A percentile compares a stretch with the other conserved stretches of the same genome.
phyloP scores from a whole-genome alignment of 2,113 vertebrate genomes.

The Tragelaphus imberbis region DNA sequence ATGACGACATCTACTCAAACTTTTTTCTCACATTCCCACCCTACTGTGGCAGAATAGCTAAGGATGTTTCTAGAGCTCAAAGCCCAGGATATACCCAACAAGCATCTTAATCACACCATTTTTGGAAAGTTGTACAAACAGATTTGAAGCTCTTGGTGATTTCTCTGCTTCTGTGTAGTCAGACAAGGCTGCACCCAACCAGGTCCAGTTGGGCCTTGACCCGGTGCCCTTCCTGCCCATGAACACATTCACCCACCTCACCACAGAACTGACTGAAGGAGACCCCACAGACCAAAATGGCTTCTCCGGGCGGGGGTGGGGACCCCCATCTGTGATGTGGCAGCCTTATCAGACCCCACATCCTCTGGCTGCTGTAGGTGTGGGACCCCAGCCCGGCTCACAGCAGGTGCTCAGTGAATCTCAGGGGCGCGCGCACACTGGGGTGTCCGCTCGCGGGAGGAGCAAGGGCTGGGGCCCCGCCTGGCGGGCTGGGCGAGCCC shows the following conservation, averaged over 20 bases:
- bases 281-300: accelerated
- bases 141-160: not conserved
- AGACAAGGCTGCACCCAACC: not conserved
- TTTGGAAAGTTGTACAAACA: not conserved
- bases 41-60: not conserved
- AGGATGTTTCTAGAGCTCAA: not conserved
- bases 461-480: not conserved
- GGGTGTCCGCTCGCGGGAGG: accelerated
- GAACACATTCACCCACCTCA: not conserved
- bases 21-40: not conserved
- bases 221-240: not conserved
- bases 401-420: not conserved
- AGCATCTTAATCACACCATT: not conserved
- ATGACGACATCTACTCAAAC: not conserved
- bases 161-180: not conserved
- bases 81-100: not conserved
- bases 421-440: accelerated
- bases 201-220: accelerated
- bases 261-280: accelerated
- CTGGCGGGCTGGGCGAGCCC: not conserved
- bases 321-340: accelerated
- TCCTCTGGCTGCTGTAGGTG: not conserved
- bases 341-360: accelerated
- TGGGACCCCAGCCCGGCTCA: not conserved
- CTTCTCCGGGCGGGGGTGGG: not conserved